phyloP scores from a whole-genome alignment of 2,888 invertebrate genomes.

The Leptogaster cylindrica region DNA sequence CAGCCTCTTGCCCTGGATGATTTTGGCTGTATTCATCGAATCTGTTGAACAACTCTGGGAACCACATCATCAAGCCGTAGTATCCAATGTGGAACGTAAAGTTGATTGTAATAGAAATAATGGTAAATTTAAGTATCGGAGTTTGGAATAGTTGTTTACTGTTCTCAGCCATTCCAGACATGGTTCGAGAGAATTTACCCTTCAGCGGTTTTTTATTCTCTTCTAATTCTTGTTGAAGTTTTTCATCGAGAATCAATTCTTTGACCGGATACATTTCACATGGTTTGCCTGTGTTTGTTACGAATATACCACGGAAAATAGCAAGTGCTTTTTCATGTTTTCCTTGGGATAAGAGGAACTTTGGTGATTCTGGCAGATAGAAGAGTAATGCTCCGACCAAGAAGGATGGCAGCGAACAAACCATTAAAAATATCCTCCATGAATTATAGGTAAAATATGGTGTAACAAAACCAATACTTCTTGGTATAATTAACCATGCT shows the following conservation, averaged over 20 bases:
- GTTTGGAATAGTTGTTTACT: conserved; percentile 81
- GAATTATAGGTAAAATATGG: conserved; percentile 82
- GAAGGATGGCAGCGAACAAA: conserved; percentile 88
- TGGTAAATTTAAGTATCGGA: conserved; percentile 82
- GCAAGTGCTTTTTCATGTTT: conserved; percentile 80
- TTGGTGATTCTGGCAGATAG: conserved; percentile 89
- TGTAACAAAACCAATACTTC: conserved; percentile 72
- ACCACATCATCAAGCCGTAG: conserved; percentile 97
- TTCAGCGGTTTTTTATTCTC: conserved; percentile 64
- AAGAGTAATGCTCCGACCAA: conserved; percentile 82
- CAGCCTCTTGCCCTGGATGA: conserved; percentile 71
- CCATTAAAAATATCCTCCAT: conserved; percentile 88
- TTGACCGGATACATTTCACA: conserved; percentile 79
- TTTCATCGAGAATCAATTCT: conserved; percentile 70
- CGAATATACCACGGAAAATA: conserved; percentile 81
- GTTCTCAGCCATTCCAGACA: conserved; percentile 78
- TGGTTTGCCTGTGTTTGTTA: conserved; percentile 79
- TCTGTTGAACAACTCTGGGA: conserved; percentile 91
- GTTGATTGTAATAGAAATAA: conserved; percentile 86
- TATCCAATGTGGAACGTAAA: conserved; percentile 95
- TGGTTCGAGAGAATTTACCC: conserved; percentile 75
- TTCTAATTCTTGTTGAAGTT: conserved; percentile 57
- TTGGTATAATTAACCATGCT: conserved; percentile 77
- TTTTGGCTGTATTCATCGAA: conserved; percentile 79
- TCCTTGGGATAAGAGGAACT: conserved; percentile 81